Percentiles rank a stretch among this genome's conserved stretches.
Evolutionary conservation across 2,797 vertebrate genomes (phyloP).

Genomic region (Limosa lapponica): DNA sequence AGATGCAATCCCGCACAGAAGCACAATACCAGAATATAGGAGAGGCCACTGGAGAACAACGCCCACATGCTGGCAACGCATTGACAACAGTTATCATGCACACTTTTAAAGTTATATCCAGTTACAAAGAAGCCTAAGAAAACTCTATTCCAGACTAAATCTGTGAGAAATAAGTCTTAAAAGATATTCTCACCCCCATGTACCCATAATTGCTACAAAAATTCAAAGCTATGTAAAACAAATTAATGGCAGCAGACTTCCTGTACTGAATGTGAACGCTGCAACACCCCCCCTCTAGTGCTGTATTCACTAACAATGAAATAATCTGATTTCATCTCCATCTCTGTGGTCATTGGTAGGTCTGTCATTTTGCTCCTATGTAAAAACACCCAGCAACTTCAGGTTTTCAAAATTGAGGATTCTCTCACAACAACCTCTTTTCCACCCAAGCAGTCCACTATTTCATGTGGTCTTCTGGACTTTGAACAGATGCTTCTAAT

Average conservation of each 20-base stretch:
- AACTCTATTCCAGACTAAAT: neutral
- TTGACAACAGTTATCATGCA: neutral
- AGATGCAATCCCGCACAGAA: neutral
- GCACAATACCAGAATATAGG: neutral
- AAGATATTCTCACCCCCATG: neutral
- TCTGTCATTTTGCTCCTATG: neutral
- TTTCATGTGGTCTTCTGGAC: neutral
- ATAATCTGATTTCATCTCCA: neutral
- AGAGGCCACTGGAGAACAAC: neutral
- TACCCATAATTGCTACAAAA: neutral
- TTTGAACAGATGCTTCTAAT: neutral
- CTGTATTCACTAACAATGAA: neutral
- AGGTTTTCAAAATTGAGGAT: neutral
- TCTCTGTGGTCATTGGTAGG: neutral
- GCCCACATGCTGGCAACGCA: accelerated
- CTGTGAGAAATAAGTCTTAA: neutral
- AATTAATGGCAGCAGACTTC: neutral
- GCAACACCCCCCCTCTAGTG: neutral
- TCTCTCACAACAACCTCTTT: neutral
- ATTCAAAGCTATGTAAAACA: neutral
- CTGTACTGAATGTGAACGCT: neutral
- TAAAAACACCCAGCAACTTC: neutral
- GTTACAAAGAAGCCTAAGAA: neutral
- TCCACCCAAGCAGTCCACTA: neutral
- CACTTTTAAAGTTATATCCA: neutral